Base-by-base conservation (phyloP, 2,113 vertebrate species). In the Corythoichthys intestinalis region DNA sequence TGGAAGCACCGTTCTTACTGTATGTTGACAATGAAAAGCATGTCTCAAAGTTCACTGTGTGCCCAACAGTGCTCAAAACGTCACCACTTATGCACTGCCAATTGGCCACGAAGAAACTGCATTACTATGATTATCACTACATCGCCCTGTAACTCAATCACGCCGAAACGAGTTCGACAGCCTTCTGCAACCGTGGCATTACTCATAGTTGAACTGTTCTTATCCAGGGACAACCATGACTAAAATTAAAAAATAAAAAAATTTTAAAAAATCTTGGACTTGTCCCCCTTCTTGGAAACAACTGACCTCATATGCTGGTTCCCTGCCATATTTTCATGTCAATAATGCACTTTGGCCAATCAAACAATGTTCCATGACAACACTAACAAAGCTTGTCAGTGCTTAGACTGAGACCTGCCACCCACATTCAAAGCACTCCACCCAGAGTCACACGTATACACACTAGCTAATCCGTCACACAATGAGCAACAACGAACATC, bases 121-220 rank as follows among this genome's bases (percentile, higher is more conserved):
- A 58, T 61, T 66, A 6, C 28, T 37, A 58, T 71, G 39, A 76
- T 53, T 56, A 50, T 71, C 65, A 50, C 80, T 75, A 80, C 72
- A 59, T 85, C 70, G 74, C 20, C 6, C 14, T 66, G 76, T 84
- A 75, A 83, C 79, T 84, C 83, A 84, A 17, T 71, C 69, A 72
- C 63, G 68, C 67, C 72, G 72, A 80, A 78, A 70, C 60, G 54
- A 64, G 56, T 72, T 49, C 71, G 84, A 80, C 80, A 77, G 50
- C 74, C 10, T 59, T 73, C 72, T 81, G 70, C 79, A 61, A 54
- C 70, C 11, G 58, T 46, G 37, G 59, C 67, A 80, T 90, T 86
- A 79, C 80, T 85, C 85, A 81, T 78, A 47, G 44, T 28, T 61
- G 41, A 17, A 47, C 20, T 48, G 68, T 66, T n/a, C 9, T 49